Percentiles rank a stretch among this genome's conserved stretches.
phyloP scores from a whole-genome alignment of 1,140 invertebrate genomes.

The Monomorium pharaonis region DNA sequence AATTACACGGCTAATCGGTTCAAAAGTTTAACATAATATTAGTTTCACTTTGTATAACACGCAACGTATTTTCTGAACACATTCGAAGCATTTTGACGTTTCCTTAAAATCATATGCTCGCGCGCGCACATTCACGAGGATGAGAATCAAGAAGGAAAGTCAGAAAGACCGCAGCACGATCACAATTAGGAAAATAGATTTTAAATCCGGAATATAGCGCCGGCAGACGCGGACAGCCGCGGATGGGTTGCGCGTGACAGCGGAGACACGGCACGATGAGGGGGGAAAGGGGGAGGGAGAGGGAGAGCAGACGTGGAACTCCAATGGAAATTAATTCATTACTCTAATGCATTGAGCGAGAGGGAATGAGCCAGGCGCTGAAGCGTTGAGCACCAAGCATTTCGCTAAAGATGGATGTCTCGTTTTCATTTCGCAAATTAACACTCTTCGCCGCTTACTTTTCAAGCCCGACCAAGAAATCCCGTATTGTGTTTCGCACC shows the following conservation, averaged over 20 bases:
- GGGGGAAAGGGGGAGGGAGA: constrained; percentile 23
- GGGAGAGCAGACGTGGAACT: constrained; percentile 62
- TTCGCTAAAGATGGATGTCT: constrained; percentile 83
- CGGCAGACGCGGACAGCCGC: constrained; percentile 64
- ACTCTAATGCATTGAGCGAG: constrained; percentile 84
- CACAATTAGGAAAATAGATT: constrained; percentile 80
- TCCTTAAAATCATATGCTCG: not conserved
- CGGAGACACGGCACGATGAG: constrained; percentile 55
- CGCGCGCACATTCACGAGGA: not conserved
- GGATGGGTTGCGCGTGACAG: constrained; percentile 60
- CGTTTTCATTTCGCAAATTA: constrained; percentile 85
- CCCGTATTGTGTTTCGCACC: not conserved
- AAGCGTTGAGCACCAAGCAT: constrained; percentile 81
- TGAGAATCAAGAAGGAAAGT: constrained; percentile 35
- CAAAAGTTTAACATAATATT: too few species aligned
- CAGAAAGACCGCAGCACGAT: constrained; percentile 65
- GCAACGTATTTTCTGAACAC: too few species aligned
- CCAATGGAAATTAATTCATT: constrained; percentile 86
- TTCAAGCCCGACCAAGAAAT: not conserved
- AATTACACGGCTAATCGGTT: too few species aligned
- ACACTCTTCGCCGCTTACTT: constrained; percentile 80
- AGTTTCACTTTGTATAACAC: too few species aligned
- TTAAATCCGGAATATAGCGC: constrained; percentile 63
- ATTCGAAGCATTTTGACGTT: too few species aligned
- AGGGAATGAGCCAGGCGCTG: constrained; percentile 79